Evolutionary conservation across 2,797 vertebrate species (phyloP), one percentile per base, ranked within the genome.

Genomic region (Melanotaenia parkinsoni): DNA sequence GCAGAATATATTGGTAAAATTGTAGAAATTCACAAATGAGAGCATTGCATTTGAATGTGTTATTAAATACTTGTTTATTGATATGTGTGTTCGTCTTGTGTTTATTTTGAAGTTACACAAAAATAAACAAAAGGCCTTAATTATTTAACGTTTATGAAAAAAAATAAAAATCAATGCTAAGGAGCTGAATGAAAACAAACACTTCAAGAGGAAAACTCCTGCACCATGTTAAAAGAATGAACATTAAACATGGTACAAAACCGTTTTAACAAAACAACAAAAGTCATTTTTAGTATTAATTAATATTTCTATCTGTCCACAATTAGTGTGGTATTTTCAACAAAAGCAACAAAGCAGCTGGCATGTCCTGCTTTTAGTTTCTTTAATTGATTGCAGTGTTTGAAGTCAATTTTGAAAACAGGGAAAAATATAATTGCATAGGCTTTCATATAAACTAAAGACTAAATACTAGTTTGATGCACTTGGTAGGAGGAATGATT

Each of bases 11-110:
- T 66, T 30, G 64, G 43, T 61, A 74, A 77, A 58, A 68, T 43
- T 58, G 11, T 3, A 76, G 76, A 63, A 35, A 3, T 80, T 66
- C 67, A 45, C 30, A 54, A 84, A 70, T 47, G 64, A 59, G 53
- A 9, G 40, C 68, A 80, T 77, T 67, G 43, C 56, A 77, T 84
- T 51, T 70, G 56, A 82, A 66, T 63, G 38, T 9, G 0, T 63
- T 38, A 65, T 77, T 83, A 60, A 88, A 82, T 76, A 58, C 65
- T 79, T 78, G 58, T 85, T 86, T 83, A 67, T 86, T 80, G 74
- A 20, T 8, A 10, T 69, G 28, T 62, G 32, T 30, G 67, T 85
- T 81, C 51, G 63, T 77, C 43, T 73, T 67, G 14, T 82, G 74
- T 56, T 74, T 67, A 51, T 35, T 82, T 67, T 67, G n/a, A 18